Percentiles rank a stretch among this genome's conserved stretches.
Conservation (phyloP, 2,888 invertebrate species). For the Argynnis bischoffii region DNA sequence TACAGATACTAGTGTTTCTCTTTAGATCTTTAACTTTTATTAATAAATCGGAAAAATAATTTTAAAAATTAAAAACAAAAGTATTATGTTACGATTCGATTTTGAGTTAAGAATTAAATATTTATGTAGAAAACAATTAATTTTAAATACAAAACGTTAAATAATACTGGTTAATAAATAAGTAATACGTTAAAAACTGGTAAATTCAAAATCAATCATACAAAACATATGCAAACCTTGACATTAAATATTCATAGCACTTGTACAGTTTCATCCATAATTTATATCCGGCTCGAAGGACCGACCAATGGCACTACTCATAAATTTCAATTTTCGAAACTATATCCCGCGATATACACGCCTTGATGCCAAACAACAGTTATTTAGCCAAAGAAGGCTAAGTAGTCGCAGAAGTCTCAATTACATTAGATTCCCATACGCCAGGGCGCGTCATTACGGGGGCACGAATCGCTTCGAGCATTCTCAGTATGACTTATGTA, state of each 20-base stretch:
- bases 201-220: background rate
- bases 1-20: no score
- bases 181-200: no score
- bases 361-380: conserved; percentile 46
- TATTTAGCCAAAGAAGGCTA: conserved; percentile 57
- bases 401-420: conserved; percentile 61
- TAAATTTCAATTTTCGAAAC: conserved; percentile 19
- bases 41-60: no score
- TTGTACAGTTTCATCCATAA: conserved; percentile 10
- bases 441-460: conserved; percentile 60
- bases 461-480: conserved; percentile 70
- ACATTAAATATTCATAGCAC: conserved; percentile 1
- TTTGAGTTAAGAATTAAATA: no score
- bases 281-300: conserved; percentile 20
- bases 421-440: conserved; percentile 70
- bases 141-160: no score
- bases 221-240: background rate
- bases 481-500: conserved; percentile 40
- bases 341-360: background rate
- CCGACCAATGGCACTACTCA: conserved; percentile 2
- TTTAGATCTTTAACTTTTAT: no score
- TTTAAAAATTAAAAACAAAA: no score
- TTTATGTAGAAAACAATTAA: no score
- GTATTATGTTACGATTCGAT: no score
- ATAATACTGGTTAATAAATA: no score